Base-by-base conservation (phyloP, 2,113 vertebrate species). In the Apodemus speciosus region DNA sequence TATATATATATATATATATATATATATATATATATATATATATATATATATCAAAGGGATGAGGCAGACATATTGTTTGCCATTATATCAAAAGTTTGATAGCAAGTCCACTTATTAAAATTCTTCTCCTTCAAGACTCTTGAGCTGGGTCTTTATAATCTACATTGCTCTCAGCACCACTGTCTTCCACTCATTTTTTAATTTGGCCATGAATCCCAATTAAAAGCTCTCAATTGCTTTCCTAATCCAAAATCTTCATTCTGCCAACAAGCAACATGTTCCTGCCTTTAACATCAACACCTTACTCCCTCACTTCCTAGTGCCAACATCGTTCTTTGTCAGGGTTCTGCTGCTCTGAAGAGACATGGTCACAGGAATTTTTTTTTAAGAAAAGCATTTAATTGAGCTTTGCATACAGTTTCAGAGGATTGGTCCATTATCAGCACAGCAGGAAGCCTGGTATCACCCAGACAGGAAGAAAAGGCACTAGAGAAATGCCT, bases 1-100 rank as follows among this genome's bases (percentile, higher is more conserved):
- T 51, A 51, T n/a, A n/a, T n/a, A n/a, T n/a, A n/a, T n/a, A n/a
- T n/a, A n/a, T n/a, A n/a, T n/a, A n/a, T n/a, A n/a, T n/a, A n/a
- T n/a, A n/a, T n/a, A n/a, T n/a, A n/a, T n/a, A n/a, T n/a, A n/a
- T n/a, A n/a, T n/a, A n/a, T n/a, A n/a, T n/a, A n/a, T n/a, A n/a
- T n/a, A n/a, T n/a, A n/a, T n/a, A n/a, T n/a, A n/a, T 76, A 8
- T 8, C 15, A 18, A 32, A 16, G 1, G 8, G 3, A 9, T 10
- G 27, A 76, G 27, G 8, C 14, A 77, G 14, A 9, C 30, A 20
- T 16, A 9, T 9, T 46, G 2, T 76, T 77, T 32, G 15, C 8
- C 46, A 77, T 20, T 49, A 30, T 51, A 51, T 51, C 30, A 76
- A 76, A 76, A 76, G 75, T 51, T 51, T 77, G 32, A 30, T 51